Percentiles rank a stretch among this genome's conserved stretches.
Evolutionary conservation across 2,113 vertebrate species (phyloP).

Genomic region (Datnioides undecimradiatus): DNA sequence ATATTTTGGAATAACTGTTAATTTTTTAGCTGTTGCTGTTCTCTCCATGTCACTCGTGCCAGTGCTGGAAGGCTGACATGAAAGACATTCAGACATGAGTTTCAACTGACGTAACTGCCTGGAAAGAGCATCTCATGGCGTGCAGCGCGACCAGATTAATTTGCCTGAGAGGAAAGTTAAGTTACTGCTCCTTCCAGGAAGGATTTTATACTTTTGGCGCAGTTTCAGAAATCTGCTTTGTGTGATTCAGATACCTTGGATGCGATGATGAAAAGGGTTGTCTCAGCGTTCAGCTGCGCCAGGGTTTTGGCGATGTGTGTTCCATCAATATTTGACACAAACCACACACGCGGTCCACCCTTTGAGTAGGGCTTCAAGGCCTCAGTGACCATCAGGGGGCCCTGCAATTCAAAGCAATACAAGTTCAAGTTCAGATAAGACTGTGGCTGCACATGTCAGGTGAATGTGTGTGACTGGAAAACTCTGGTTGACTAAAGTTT

Average conservation of each 20-base stretch:
- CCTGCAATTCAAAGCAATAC: constrained; percentile 77
- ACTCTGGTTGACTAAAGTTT: neutral
- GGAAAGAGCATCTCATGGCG: neutral
- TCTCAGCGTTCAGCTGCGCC: constrained; percentile 90
- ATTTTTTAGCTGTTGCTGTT: neutral
- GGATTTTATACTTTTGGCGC: neutral
- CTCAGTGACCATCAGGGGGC: constrained; percentile 98
- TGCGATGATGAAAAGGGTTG: constrained; percentile 94
- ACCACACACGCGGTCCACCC: constrained; percentile 93
- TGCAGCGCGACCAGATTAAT: constrained; percentile 2
- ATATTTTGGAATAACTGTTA: neutral
- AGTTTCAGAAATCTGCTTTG: neutral
- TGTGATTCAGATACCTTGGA: constrained; percentile 88
- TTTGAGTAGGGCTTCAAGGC: constrained; percentile 94
- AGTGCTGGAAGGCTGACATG: neutral
- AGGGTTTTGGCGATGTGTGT: constrained; percentile 97
- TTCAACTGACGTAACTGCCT: neutral
- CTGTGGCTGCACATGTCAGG: neutral
- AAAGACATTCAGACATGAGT: constrained; percentile 7
- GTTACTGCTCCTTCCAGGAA: neutral
- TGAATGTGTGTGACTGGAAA: neutral
- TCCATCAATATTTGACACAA: constrained; percentile 98
- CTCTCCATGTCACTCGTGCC: neutral
- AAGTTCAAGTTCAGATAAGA: neutral
- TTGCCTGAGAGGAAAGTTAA: constrained; percentile 8